Base-by-base conservation (phyloP, 1,140 invertebrate species). In the Hesperophylax magnus region DNA sequence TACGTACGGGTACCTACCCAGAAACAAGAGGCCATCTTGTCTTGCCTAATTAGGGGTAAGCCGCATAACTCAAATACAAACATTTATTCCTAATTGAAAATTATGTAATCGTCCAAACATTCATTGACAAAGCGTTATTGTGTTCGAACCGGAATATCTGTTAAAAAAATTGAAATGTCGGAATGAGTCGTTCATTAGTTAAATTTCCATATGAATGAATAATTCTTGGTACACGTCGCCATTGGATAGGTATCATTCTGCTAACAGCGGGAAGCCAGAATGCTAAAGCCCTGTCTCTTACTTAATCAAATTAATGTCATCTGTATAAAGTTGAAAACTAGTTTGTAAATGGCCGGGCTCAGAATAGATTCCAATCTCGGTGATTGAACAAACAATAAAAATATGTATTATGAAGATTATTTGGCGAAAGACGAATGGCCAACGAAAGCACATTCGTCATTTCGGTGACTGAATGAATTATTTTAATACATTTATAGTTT, bases 171-270 rank as follows among this genome's bases (percentile, higher is more conserved):
- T 24, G 22, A 65, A 65, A 65, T 65, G 20, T 22, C 24, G 63
- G 63, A 27, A 65, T 65, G 63, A 65, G 63, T 14, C 17, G 27
- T 65, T 65, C 63, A 65, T 65, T 65, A 65, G 63, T 20, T 31
- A 65, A 24, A 65, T 65, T 65, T 24, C 63, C 63, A 65, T 65
- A 65, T 65, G 22, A 65, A 65, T 65, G 63, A 27, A 65, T 47
- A 47, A 47, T 47, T 47, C 39, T 47, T 47, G 39, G 9, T 47
- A 47, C 11, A 47, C 39, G 27, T 65, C 20, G 18, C 63, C 15
- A 65, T 31, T 24, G 22, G 39, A 14, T 47, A 47, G 39, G 39
- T 47, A 47, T 27, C 63, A 31, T 65, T 27, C 63, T 17, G 27
- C 18, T 65, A 65, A 7, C 63, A 31, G 63, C 63, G 63, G 63